Evolutionary conservation across 2,113 vertebrate species (phyloP), one percentile per base, ranked within the genome.

Genomic region (Capricornis sumatraensis): DNA sequence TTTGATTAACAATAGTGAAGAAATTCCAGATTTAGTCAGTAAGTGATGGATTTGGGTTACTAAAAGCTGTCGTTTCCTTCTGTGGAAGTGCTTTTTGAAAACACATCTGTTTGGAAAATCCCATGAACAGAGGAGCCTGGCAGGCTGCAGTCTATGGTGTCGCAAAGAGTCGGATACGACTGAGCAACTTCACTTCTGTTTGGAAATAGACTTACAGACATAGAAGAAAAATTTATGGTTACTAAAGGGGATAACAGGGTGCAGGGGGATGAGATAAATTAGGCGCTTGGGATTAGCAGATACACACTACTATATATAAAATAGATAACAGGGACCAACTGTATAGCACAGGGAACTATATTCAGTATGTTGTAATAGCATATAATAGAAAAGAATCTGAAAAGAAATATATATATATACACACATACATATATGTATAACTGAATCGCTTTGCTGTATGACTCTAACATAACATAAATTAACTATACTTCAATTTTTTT

Each of bases 51-150:
- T 52, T 57, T 60, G 21, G 40, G 50, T 78, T 92, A 87, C 83
- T 86, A 62, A 87, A 88, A 89, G 17, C 23, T 89, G 25, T 67
- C 53, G 6, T 95, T 97, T 84, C n/a, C 62, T 92, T 92, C 52
- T 91, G 2, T 92, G 45, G 36, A 95, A 71, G 23, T 91, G 23
- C 74, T 91, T 95, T 95, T 89, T 40, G 71, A 50, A 87, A 97
- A 64, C 74, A 78, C 74, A 78, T 82, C 19, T 82, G 50, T 82
- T 82, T 82, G 79, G 33, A 82, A n/a, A 53, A 45, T 45, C 45
- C 45, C 45, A 45, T 45, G 45, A 45, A 8, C 7, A 45, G 45
- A 45, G 45, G 45, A 45, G 45, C 45, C 45, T 45, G 45, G 45
- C 45, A 45, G 45, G 45, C 45, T 45, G 45, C 45, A 45, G 45